Evolutionary conservation across 2,888 invertebrate genomes (phyloP).

Genomic region (Apotomis betuletana): DNA sequence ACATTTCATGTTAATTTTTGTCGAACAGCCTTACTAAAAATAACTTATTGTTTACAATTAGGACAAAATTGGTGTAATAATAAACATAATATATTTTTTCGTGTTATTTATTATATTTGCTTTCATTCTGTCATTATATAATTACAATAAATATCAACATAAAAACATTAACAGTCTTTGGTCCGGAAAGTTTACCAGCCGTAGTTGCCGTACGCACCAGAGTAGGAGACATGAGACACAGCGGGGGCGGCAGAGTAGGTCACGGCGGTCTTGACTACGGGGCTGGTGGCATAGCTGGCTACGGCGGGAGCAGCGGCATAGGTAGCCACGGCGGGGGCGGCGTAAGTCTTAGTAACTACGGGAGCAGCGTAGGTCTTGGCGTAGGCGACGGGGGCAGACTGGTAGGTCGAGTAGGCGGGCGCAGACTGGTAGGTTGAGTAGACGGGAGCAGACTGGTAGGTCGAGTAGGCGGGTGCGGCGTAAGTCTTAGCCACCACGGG

Average conservation of each 20-base stretch:
- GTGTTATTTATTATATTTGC: constrained; percentile 25
- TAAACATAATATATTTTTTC: background rate
- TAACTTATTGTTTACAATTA: too few relatives aligned
- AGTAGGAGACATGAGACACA: constrained; percentile 84
- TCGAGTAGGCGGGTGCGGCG: constrained; percentile 32
- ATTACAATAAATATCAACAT: constrained; percentile 42
- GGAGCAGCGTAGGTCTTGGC: constrained; percentile 65
- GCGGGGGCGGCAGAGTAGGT: constrained; percentile 80
- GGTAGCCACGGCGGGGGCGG: constrained; percentile 51
- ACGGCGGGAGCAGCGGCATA: constrained; percentile 62
- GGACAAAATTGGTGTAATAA: background rate
- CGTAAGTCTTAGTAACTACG: constrained; percentile 51
- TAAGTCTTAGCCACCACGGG: constrained; percentile 48
- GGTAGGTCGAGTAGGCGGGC: constrained; percentile 31
- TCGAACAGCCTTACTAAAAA: too few relatives aligned
- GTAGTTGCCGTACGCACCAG: constrained; percentile 74
- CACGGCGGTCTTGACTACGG: constrained; percentile 60
- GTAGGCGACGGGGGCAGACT: constrained; percentile 51
- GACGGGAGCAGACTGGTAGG: constrained; percentile 50
- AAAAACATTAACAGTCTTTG: constrained; percentile 45
- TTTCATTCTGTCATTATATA: constrained; percentile 19
- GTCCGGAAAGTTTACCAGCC: constrained; percentile 53
- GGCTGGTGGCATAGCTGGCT: constrained; percentile 55
- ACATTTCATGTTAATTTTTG: too few relatives aligned
- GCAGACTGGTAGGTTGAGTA: constrained; percentile 29